Percentiles rank a stretch among this genome's conserved stretches.
Evolutionary conservation across 2,797 vertebrate species (phyloP).

Genomic region (Amblyraja radiata): DNA sequence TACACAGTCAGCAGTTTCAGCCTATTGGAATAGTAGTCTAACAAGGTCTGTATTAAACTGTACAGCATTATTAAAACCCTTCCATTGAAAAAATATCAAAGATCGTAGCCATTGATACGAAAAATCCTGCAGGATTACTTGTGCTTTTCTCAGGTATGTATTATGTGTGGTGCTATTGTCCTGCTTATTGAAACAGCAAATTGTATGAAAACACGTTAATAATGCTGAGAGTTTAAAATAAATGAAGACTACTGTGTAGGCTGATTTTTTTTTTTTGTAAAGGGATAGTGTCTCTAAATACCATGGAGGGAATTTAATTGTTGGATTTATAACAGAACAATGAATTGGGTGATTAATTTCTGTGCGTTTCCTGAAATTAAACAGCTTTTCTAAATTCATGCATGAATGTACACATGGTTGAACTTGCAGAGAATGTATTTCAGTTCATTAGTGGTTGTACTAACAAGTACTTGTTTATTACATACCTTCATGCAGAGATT

Average conservation of each 20-base stretch:
- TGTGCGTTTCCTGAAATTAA: background rate
- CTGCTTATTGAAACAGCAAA: background rate
- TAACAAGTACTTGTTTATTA: constrained; percentile 32
- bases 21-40: background rate
- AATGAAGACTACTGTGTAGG: constrained; percentile 31
- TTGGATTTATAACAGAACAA: background rate
- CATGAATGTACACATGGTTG: background rate
- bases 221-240: constrained; percentile 8
- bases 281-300: background rate
- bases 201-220: background rate
- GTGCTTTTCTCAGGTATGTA: constrained; percentile 12
- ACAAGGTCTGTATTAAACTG: constrained; percentile 17
- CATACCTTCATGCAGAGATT: background rate
- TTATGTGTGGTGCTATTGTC: background rate
- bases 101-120: background rate
- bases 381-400: background rate
- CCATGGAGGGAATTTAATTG: background rate
- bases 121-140: constrained; percentile 12
- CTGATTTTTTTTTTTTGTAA: background rate
- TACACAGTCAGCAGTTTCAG: constrained; percentile 22
- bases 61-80: constrained; percentile 21
- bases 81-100: background rate
- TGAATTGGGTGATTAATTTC: constrained; percentile 17
- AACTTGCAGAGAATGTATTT: background rate
- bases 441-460: background rate